These are phyloP conservation scores for Ptiloglossa arizonensis DNA, from an alignment of 1,140 invertebrate genomes.

Conservation along the genomic window DNA sequence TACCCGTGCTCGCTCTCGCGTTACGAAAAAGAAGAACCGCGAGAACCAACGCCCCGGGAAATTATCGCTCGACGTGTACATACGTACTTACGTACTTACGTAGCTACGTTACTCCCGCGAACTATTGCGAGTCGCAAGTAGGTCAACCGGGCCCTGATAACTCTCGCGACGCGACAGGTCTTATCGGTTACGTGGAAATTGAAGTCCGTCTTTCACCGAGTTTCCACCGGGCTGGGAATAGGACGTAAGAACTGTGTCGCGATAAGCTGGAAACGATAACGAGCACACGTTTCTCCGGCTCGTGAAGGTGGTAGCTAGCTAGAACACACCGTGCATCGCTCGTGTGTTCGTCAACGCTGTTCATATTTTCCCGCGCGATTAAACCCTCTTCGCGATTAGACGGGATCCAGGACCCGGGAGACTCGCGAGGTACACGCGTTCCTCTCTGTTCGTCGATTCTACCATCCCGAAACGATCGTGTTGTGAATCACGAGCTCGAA, in stretches of 20 bases:
- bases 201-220: slow-evolving; percentile 36
- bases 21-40: too few relatives aligned
- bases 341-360: not conserved
- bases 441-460: too few relatives aligned
- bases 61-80: too few relatives aligned
- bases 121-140: slow-evolving; percentile 3
- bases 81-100: too few relatives aligned
- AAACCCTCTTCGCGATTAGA: not conserved
- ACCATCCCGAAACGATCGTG: too few relatives aligned
- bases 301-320: not conserved
- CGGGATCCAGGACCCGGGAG: too few relatives aligned
- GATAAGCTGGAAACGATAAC: slow-evolving; percentile 29
- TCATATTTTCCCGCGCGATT: not conserved
- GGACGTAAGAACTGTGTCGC: slow-evolving; percentile 38
- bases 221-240: slow-evolving; percentile 11
- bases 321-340: too few relatives aligned
- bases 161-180: slow-evolving; percentile 3
- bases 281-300: not conserved
- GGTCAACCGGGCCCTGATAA: slow-evolving; percentile 34
- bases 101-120: slow-evolving; percentile 10
- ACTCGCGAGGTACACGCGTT: too few relatives aligned
- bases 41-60: too few relatives aligned
- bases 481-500: too few relatives aligned
- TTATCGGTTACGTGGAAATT: slow-evolving; percentile 31
- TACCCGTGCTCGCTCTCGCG: too few relatives aligned